Evolutionary conservation across 2,797 vertebrate species (phyloP).

Genomic region (Mycteria americana): DNA sequence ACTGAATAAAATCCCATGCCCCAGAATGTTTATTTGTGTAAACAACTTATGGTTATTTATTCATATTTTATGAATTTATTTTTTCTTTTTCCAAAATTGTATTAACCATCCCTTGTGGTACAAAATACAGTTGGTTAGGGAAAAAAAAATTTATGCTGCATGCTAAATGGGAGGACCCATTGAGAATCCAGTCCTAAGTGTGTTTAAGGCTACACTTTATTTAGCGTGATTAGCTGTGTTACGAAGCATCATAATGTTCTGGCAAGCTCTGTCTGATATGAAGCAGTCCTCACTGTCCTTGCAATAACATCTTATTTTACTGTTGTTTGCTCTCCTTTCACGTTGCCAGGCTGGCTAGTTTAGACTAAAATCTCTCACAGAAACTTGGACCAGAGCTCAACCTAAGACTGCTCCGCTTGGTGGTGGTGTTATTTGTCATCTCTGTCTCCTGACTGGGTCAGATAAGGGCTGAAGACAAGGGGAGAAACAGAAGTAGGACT

Average conservation of each 20-base stretch:
- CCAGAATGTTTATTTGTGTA: slow-evolving; percentile 3
- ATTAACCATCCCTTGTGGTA: background rate
- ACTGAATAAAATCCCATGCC: slow-evolving; percentile 11
- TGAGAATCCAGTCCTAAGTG: background rate
- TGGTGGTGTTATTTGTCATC: background rate
- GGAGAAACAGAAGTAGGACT: background rate
- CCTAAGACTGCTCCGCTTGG: background rate
- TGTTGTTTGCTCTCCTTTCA: background rate
- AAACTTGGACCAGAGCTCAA: background rate
- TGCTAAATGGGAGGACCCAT: background rate
- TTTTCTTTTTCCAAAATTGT: background rate
- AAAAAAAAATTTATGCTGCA: background rate
- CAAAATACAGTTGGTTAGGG: background rate
- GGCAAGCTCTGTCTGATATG: background rate
- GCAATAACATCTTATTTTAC: background rate
- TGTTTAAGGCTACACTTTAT: slow-evolving; percentile 4
- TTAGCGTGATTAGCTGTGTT: background rate
- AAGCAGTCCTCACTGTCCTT: background rate
- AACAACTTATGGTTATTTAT: slow-evolving; percentile 33
- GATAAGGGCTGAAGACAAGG: background rate
- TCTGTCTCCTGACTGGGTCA: background rate
- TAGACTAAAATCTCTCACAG: background rate
- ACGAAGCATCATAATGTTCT: background rate
- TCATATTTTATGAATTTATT: background rate
- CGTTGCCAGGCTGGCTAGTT: background rate